A percentile compares a stretch with the other conserved stretches of the same genome.
phyloP scores from a whole-genome alignment of 2,888 invertebrate genomes.

The Chloroclysta siterata region DNA sequence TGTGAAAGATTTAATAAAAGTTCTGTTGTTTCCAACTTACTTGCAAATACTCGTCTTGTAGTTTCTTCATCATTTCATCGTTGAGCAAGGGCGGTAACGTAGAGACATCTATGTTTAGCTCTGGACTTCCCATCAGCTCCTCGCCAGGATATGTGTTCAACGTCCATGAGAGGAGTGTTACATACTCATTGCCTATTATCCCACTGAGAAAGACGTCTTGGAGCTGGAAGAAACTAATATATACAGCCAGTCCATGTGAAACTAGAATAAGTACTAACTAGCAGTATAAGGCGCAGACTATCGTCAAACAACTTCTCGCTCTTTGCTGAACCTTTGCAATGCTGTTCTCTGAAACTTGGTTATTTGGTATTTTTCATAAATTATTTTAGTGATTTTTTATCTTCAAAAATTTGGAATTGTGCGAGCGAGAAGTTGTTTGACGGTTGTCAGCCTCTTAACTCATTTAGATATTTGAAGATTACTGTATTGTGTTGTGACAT shows the following conservation, averaged over 20 bases:
- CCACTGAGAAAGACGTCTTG: slow-evolving; percentile 95
- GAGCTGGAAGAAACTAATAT: slow-evolving; percentile 77
- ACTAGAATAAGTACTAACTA: not conserved
- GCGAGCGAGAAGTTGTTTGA: too few relatives aligned
- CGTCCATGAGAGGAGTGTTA: slow-evolving; percentile 96
- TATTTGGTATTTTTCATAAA: too few relatives aligned
- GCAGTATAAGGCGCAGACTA: too few relatives aligned
- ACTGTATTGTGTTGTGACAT: too few relatives aligned
- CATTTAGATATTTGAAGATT: too few relatives aligned
- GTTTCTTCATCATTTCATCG: slow-evolving; percentile 88
- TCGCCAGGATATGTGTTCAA: slow-evolving; percentile 95
- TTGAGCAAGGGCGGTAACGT: slow-evolving; percentile 91
- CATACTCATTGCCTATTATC: slow-evolving; percentile 98
- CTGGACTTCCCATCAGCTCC: slow-evolving; percentile 95
- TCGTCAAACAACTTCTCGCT: too few relatives aligned
- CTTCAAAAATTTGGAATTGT: too few relatives aligned
- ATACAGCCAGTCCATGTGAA: not conserved
- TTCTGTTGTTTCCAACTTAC: slow-evolving; percentile 52
- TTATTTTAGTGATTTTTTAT: too few relatives aligned
- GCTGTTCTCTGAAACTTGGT: too few relatives aligned
- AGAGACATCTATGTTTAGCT: slow-evolving; percentile 90
- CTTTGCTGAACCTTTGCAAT: too few relatives aligned
- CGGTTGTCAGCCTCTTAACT: too few relatives aligned
- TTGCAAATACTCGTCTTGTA: slow-evolving; percentile 93
- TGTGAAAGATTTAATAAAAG: too few relatives aligned